phyloP scores from a whole-genome alignment of 2,113 vertebrate genomes.

The Labrus mixtus region DNA sequence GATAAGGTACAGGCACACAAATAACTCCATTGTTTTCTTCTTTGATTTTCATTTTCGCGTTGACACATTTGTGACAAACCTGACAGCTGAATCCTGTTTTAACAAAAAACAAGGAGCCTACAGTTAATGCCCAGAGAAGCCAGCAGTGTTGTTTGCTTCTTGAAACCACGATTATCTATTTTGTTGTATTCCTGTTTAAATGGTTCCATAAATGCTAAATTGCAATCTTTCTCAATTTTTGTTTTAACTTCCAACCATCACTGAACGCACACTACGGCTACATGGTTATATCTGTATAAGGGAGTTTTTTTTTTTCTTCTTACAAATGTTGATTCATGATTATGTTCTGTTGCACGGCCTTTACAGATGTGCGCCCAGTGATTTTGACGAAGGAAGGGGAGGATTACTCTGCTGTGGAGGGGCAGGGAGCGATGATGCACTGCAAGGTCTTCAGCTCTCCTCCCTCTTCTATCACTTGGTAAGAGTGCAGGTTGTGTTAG shows the following conservation, averaged over 20 bases:
- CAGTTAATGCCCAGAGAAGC: constrained; percentile 17
- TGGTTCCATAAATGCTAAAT: neutral
- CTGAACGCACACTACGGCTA: neutral
- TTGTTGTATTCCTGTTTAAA: neutral
- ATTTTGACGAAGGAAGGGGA: constrained; percentile 89
- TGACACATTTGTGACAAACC: constrained; percentile 42
- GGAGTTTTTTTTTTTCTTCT: neutral
- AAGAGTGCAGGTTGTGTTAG: constrained; percentile 24
- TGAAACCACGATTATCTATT: neutral
- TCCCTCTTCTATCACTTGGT: constrained; percentile 88
- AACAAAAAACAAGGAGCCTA: constrained; percentile 17
- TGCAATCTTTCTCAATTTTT: neutral
- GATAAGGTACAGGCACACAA: constrained; percentile 55
- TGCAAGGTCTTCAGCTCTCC: constrained; percentile 94
- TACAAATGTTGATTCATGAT: neutral
- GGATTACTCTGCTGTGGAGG: constrained; percentile 87
- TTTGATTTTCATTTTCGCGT: constrained; percentile 57
- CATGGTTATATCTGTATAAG: neutral
- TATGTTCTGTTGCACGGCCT: constrained; percentile 3
- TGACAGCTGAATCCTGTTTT: constrained; percentile 45
- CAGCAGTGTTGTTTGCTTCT: neutral
- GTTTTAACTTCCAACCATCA: neutral
- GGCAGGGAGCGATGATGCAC: constrained; percentile 85
- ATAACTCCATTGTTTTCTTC: constrained; percentile 49
- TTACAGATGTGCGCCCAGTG: constrained; percentile 89